Percentiles rank a stretch among this genome's conserved stretches.
Conservation (phyloP, 1,140 invertebrate genomes). For the Phthorimaea operculella region DNA sequence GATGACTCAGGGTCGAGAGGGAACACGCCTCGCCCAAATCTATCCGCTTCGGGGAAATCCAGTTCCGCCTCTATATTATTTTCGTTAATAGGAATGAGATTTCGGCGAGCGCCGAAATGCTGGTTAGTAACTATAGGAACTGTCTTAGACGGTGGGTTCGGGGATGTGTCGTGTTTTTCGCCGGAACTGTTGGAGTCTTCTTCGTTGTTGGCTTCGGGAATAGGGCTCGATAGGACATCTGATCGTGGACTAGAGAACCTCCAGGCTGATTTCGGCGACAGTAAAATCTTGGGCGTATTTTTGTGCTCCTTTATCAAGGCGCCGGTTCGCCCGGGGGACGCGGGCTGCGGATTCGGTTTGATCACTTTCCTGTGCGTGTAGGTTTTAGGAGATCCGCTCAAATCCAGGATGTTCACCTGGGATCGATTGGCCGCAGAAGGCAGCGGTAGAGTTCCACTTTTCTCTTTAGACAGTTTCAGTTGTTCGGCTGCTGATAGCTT, state of each 20-base stretch:
- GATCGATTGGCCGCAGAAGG: conserved; percentile 50
- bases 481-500: conserved; percentile 86
- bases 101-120: conserved; percentile 57
- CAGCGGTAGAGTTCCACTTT: conserved; percentile 47
- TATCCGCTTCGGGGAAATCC: conserved; percentile 22
- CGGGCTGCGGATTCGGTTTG: conserved; percentile 66
- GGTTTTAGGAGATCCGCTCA: conserved; percentile 75
- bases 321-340: conserved; percentile 63
- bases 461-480: conserved; percentile 77
- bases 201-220: conserved; percentile 83
- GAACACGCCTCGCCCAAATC: conserved; percentile 41
- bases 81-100: conserved; percentile 53
- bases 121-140: conserved; percentile 62
- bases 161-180: conserved; percentile 55
- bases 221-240: conserved; percentile 85
- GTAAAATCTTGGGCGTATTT: conserved; percentile 72
- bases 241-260: conserved; percentile 78
- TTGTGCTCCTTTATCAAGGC: conserved; percentile 67
- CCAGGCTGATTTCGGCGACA: conserved; percentile 77
- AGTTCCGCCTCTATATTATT: conserved; percentile 35
- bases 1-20: conserved; percentile 40
- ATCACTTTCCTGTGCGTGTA: conserved; percentile 71
- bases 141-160: conserved; percentile 44
- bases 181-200: conserved; percentile 69
- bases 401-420: conserved; percentile 70